Evolutionary conservation across 1,140 invertebrate genomes (phyloP), one percentile per base, ranked within the genome.

Genomic region (Andrena cerasifolii): DNA sequence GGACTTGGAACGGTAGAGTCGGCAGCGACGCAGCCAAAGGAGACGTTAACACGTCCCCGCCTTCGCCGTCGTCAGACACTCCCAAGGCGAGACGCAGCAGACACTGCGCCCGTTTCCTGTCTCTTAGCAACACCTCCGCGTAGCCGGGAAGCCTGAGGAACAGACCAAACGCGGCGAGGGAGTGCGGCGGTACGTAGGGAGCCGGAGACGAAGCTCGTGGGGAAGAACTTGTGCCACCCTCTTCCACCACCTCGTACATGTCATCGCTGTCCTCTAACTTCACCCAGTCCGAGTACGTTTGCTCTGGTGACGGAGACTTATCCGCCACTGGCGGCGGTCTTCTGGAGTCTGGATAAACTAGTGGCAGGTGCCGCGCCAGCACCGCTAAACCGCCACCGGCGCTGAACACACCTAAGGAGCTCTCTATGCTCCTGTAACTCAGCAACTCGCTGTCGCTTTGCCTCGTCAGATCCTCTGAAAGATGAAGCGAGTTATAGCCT

Each of bases 41-140:
- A 3, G 96, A 95, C 26, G 94, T 95, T 78, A 97, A 94, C 31
- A 97, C 96, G 79, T 97, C 96, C 73, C 96, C 96, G 88, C 97
- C 97, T 90, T 98, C 97, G 47, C 97, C 97, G 89, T 98, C 97
- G 87, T 98, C 97, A 0, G 96, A 97, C 0, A 98, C 97, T 1
- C 98, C 98, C 10, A 98, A 93, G 18, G 98, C 96, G 24, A 99
- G 93, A 6, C 97, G 93, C 43, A 99, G 92, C 54, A 98, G 93
- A 92, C 96, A 98, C 85, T 97, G 96, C 0, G 98, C 97, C 56
- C 96, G 95, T 84, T 96, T 95, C 65, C 96, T 95, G 90, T 98
- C 96, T 87, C 95, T 95, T 0, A 98, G 92, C 36, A 99, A 88
- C 4, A 97, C 96, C 89, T 97, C 97, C 0, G 97, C 97, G 90